Base-by-base conservation (phyloP, 1,140 invertebrate species). In the Mercenaria mercenaria region DNA sequence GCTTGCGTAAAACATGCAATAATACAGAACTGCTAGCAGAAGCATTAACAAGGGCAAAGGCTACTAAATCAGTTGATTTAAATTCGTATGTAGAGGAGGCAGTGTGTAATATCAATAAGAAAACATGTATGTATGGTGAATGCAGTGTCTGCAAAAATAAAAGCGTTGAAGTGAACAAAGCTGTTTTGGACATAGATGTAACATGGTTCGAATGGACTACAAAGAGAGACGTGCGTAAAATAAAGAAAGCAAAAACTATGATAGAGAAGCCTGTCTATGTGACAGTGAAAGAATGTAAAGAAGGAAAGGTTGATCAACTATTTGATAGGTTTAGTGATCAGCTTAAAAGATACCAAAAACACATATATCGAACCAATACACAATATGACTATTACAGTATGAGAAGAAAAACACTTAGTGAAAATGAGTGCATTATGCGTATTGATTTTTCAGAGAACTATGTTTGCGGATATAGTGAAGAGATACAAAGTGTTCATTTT, bases 1-100 rank as follows among this genome's bases (percentile, higher is more conserved):
- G 91, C 84, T 29, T 83, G 37, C 84, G 89, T 86, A 90, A 91
- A 59, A 43, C 34, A 23, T 80, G 86, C 80, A 81, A 91, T 18
- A 91, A 91, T 56, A 82, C 64, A 1, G 39, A 88, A n/a, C 67
- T 83, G 32, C 61, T 91, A 56, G 83, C 82, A 50, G 47, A 86
- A 26, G 61, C 11, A 72, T 47, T 90, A 59, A 29, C 74, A 13
- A 64, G 61, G 29, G 26, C 29, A 52, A 39, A 64, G 13, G 56
- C n/a, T 20, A 61, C 76, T 41, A 79, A 81, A 82, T 50, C 79
- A 37, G 47, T 18, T 61, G 61, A 84, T 41, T 13, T 88, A 26
- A 64, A 56, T 37, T 29, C 15, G 20, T 15, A 50, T n/a, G 39
- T 83, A 11, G 34, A 47, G 29, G 18, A 67, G 26, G n/a, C 72